Base-by-base conservation (phyloP, 2,113 vertebrate genomes). In the Hassar affinis region DNA sequence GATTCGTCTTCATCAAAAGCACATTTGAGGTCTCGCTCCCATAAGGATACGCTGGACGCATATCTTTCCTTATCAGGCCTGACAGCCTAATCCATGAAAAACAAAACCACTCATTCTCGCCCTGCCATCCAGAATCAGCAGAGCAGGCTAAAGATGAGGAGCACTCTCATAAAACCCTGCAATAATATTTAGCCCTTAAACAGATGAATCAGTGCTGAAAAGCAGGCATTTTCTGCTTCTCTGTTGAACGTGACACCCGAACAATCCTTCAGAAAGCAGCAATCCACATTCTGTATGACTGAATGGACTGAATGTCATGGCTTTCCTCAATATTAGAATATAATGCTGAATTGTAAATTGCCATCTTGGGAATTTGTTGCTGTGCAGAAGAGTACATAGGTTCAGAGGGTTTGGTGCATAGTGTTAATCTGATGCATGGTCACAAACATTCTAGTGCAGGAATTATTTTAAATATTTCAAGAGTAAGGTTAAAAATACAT, bases 71-170 rank as follows among this genome's bases (percentile, higher is more conserved):
- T 85, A 88, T 88, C 85, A 88, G 84, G 56, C 56, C 84, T 88
- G 81, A 88, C 84, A 86, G 77, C 77, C 84, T 81, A 85, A 88
- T 86, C 72, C 81, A 86, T 88, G 78, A 81, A 86, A 84, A 88
- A 85, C 87, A 80, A 84, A 85, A 85, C 71, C 84, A 72, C 85
- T 86, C 86, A 82, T 83, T 85, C 86, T 79, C 62, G 25, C 56
- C 79, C 91, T 91, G 92, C 85, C 92, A 61, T 86, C 87, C 89
- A 88, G 91, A 91, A 91, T 91, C 92, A 92, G 91, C 92, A 87
- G 88, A 91, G 87, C 90, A 90, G 92, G 91, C 92, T 92, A 93
- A 90, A 83, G 83, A 84, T 79, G 76, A 79, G 77, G 59, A 72
- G 92, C 91, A 91, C 76, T 35, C 76, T 78, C 75, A 71, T 84